Percentiles rank a stretch among this genome's conserved stretches.
Conservation (phyloP, 2,113 vertebrate species). For the Pantherophis guttatus region DNA sequence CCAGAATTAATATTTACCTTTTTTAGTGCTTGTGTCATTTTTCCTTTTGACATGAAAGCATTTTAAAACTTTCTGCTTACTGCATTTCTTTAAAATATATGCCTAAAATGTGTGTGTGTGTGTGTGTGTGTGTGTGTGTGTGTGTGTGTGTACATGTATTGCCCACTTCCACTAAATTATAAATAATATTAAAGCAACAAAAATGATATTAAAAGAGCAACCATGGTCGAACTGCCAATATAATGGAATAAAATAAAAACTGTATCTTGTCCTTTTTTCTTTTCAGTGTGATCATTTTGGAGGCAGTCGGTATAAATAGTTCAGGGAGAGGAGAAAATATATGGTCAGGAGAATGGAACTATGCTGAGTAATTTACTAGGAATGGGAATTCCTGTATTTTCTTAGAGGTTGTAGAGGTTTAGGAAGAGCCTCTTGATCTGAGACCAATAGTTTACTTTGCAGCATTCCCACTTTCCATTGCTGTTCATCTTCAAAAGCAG, state of each 20-base stretch:
- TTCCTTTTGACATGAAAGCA: conserved; percentile 44
- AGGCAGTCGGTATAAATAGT: background rate
- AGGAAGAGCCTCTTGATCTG: background rate
- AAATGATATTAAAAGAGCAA: conserved; percentile 32
- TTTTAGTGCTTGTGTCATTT: conserved; percentile 46
- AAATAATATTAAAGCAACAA: conserved; percentile 22
- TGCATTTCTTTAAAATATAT: conserved; percentile 28
- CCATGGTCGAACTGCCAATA: background rate
- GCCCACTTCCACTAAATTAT: conserved; percentile 14
- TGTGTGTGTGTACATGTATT: background rate
- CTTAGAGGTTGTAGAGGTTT: background rate
- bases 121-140: background rate
- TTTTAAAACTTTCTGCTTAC: conserved; percentile 38
- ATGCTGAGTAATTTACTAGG: background rate
- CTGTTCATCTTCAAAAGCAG: background rate
- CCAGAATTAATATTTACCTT: conserved; percentile 65
- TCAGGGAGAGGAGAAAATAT: background rate
- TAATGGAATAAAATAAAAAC: background rate
- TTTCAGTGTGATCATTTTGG: background rate
- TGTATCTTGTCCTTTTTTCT: background rate
- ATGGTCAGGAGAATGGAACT: background rate
- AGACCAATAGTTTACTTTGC: background rate
- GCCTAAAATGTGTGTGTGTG: background rate
- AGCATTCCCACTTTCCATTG: background rate
- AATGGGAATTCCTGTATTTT: background rate